phyloP scores from a whole-genome alignment of 2,888 invertebrate species.

The Ormyrus labotus region DNA sequence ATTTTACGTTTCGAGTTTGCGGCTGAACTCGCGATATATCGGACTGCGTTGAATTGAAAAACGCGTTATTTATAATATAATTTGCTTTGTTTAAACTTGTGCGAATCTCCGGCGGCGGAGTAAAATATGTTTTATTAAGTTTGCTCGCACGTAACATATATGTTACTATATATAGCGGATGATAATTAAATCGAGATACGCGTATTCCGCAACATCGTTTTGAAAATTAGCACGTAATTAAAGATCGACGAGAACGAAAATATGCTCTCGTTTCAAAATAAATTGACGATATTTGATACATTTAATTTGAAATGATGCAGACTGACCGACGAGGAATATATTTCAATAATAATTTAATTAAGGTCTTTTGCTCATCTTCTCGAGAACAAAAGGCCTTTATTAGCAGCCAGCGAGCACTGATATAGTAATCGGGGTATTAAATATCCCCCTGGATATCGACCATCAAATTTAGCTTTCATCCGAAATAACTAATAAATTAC shows the following conservation, averaged over 20 bases:
- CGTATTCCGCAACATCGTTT: too few species aligned
- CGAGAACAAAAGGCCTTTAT: neutral
- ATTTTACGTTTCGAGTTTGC: too few species aligned
- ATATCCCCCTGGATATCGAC: neutral
- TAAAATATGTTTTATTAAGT: slow-evolving; percentile 1
- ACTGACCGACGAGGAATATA: neutral
- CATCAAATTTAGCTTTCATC: slow-evolving; percentile 11
- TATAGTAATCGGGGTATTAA: neutral
- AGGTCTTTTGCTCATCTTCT: neutral
- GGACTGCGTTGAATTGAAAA: too few species aligned
- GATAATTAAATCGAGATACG: neutral
- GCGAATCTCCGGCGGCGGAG: neutral
- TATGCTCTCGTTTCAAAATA: neutral
- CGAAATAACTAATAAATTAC: slow-evolving; percentile 3
- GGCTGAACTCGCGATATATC: too few species aligned
- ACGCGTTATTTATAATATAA: too few species aligned
- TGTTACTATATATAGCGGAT: neutral
- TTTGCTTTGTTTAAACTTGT: too few species aligned
- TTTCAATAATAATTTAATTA: neutral
- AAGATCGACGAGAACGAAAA: too few species aligned
- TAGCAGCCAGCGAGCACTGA: too few species aligned
- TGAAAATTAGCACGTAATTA: too few species aligned
- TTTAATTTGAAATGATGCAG: neutral
- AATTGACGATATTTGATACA: neutral
- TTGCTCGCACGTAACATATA: neutral